Evolutionary conservation across 2,888 invertebrate genomes (phyloP).

Genomic region (Barypeithes pellucidus): DNA sequence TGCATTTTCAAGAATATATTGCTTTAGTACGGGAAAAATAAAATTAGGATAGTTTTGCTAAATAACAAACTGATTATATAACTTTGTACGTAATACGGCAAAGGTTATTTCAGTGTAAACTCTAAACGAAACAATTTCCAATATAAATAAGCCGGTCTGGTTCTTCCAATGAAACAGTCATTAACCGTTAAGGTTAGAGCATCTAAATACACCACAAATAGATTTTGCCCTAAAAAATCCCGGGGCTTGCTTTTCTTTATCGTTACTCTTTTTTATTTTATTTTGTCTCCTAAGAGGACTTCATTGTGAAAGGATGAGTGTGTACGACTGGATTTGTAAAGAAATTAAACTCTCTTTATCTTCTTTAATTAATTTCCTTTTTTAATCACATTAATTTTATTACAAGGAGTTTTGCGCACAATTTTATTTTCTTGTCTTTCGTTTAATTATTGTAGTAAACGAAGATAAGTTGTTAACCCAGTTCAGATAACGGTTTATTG

Average conservation of each 20-base stretch:
- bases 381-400: conserved; percentile 55
- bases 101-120: neutral
- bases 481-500: conserved; percentile 15
- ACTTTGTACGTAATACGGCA: neutral
- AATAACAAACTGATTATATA: too few species aligned
- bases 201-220: conserved; percentile 50
- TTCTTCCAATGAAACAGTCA: conserved; percentile 40
- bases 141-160: conserved; percentile 36
- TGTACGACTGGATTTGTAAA: conserved; percentile 54
- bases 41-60: too few species aligned
- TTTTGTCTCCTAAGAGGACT: conserved; percentile 52
- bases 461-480: conserved; percentile 26
- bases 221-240: conserved; percentile 50
- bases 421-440: conserved; percentile 48
- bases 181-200: conserved; percentile 46
- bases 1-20: too few species aligned
- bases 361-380: conserved; percentile 53
- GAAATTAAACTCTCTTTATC: conserved; percentile 54
- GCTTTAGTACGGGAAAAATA: too few species aligned
- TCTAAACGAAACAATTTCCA: conserved; percentile 31
- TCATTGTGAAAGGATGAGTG: conserved; percentile 54
- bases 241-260: conserved; percentile 51
- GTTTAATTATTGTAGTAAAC: conserved; percentile 46
- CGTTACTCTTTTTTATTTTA: conserved; percentile 52
- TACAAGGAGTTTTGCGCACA: conserved; percentile 46